Conservation (phyloP, 2,113 vertebrate species). For the Misgurnus mizolepis region DNA sequence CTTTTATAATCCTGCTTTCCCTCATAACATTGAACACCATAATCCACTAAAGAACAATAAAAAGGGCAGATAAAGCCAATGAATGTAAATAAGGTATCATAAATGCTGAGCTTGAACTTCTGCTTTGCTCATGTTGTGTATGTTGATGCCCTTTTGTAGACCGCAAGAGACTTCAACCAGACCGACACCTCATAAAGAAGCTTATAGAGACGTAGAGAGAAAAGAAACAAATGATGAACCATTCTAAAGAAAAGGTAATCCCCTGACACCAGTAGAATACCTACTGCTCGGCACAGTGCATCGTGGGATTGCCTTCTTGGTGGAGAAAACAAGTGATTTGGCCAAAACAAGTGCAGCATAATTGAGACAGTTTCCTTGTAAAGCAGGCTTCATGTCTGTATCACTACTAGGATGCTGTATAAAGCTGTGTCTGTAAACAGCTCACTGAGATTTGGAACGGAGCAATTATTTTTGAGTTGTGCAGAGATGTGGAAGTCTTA, state of each 20-base stretch:
- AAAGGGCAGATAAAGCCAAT: neutral
- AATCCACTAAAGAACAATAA: slow-evolving; percentile 21
- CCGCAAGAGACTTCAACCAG: neutral
- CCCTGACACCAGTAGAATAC: no score
- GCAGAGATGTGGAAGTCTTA: neutral
- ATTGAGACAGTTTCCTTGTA: no score
- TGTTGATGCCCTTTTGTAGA: slow-evolving; percentile 26
- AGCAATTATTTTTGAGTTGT: neutral
- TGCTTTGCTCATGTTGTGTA: slow-evolving; percentile 1
- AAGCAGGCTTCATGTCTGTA: no score
- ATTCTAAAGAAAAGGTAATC: no score
- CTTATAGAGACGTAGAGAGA: slow-evolving; percentile 26
- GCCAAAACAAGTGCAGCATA: no score
- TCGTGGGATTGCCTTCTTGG: no score
- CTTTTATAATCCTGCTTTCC: slow-evolving; percentile 18
- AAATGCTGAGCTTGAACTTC: slow-evolving; percentile 15
- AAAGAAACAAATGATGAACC: neutral
- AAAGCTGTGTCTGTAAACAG: no score
- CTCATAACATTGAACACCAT: neutral
- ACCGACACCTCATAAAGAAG: neutral
- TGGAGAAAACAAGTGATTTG: no score
- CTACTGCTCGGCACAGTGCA: no score
- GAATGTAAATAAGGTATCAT: slow-evolving; percentile 32
- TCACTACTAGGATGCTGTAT: no score
- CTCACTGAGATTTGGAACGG: no score